Conservation (phyloP, 2,888 invertebrate species). For the Calephelis perditalis region DNA sequence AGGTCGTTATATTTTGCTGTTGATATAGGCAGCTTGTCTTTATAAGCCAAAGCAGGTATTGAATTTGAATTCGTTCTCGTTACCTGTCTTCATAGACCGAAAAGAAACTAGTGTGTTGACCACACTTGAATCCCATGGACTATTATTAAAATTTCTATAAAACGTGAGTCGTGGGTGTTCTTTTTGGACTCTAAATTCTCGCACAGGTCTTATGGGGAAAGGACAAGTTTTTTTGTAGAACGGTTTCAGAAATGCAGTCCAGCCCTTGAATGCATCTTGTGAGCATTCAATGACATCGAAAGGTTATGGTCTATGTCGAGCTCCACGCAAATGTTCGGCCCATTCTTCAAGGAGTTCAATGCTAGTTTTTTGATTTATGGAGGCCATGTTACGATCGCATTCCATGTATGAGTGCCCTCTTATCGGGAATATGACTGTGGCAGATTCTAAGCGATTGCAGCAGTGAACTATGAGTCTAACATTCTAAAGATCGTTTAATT, state of each 20-base stretch:
- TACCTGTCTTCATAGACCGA: constrained; percentile 22
- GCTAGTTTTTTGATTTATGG: constrained; percentile 16
- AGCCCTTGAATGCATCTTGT: neutral
- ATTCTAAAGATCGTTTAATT: constrained; percentile 24
- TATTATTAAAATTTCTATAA: constrained; percentile 24
- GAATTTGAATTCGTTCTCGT: constrained; percentile 6
- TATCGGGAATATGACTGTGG: constrained; percentile 16
- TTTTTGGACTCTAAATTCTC: constrained; percentile 22
- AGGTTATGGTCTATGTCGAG: constrained; percentile 8
- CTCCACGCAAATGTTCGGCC: constrained; percentile 3
- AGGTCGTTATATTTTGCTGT: too few relatives aligned
- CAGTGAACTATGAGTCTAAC: too few relatives aligned
- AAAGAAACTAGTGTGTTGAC: constrained; percentile 23
- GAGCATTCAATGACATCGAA: constrained; percentile 16
- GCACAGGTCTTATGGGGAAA: constrained; percentile 19
- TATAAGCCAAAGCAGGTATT: too few relatives aligned
- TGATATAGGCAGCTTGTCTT: too few relatives aligned
- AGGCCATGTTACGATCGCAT: constrained; percentile 16
- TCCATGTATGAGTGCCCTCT: constrained; percentile 19
- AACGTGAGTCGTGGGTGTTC: constrained; percentile 23
- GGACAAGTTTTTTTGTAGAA: constrained; percentile 22
- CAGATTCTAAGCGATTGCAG: constrained; percentile 8
- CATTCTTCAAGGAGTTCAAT: constrained; percentile 2
- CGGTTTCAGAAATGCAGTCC: constrained; percentile 11
- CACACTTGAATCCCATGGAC: constrained; percentile 23